Conservation (phyloP, 2,888 invertebrate species). For the Caenorhabditis sp. region DNA sequence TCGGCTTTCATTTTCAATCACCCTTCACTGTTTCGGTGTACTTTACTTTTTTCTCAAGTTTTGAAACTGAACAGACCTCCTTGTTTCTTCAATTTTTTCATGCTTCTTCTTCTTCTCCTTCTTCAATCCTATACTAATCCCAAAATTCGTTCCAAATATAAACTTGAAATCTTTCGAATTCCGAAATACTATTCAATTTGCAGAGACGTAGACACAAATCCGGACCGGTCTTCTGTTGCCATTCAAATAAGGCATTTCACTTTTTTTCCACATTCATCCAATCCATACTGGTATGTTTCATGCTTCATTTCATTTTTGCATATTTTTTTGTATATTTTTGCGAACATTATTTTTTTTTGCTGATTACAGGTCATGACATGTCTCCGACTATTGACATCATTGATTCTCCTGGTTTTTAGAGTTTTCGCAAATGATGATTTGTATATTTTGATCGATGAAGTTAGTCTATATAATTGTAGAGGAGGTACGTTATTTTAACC, state of each 20-base stretch:
- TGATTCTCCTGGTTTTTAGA: not conserved
- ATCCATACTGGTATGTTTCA: not conserved
- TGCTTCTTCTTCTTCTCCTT: not conserved
- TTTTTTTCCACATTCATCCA: constrained; percentile 2
- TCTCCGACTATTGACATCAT: not conserved
- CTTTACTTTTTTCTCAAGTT: not conserved
- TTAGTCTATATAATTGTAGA: constrained; percentile 65
- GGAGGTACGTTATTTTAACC: constrained; percentile 53
- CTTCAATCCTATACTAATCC: not conserved
- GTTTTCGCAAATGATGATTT: constrained; percentile 53
- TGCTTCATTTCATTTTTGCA: not conserved
- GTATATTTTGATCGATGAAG: constrained; percentile 67
- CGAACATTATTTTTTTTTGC: not conserved
- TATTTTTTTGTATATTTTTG: not conserved
- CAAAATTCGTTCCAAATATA: not conserved
- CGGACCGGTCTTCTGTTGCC: not conserved
- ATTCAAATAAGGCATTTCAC: not conserved
- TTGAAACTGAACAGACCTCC: not conserved
- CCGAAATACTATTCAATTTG: not conserved
- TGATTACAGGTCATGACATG: not conserved
- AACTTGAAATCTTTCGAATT: not conserved
- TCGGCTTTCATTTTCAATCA: not conserved
- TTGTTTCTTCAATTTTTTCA: not conserved
- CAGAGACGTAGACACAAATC: not conserved
- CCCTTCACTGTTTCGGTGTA: not conserved